Percentiles rank a stretch among this genome's conserved stretches.
phyloP scores from a whole-genome alignment of 2,888 invertebrate genomes.

The Mechanitis mazaeus region DNA sequence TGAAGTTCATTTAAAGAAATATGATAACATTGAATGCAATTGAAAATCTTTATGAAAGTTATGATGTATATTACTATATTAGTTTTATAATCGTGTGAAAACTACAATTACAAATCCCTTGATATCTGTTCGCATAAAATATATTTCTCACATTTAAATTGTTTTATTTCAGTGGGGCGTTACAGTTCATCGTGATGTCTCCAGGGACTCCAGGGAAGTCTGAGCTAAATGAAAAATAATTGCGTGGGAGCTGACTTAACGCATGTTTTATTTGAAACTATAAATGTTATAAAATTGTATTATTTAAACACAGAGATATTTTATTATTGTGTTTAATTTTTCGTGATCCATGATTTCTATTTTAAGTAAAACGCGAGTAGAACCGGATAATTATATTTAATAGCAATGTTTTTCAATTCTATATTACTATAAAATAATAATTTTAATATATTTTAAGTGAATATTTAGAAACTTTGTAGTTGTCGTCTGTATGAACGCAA shows the following conservation, averaged over 20 bases:
- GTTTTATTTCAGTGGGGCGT: slow-evolving; percentile 48
- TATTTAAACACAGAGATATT: too few relatives aligned
- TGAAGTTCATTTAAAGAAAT: too few relatives aligned
- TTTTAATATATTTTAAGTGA: too few relatives aligned
- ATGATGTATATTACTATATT: background rate
- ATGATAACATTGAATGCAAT: too few relatives aligned
- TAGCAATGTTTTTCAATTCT: too few relatives aligned
- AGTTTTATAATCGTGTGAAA: slow-evolving; percentile 43
- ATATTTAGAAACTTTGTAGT: too few relatives aligned
- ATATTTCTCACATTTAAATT: slow-evolving; percentile 66
- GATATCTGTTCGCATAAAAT: slow-evolving; percentile 36
- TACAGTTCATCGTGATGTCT: slow-evolving; percentile 60
- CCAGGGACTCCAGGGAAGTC: slow-evolving; percentile 48
- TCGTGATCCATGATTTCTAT: too few relatives aligned
- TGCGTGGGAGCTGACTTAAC: slow-evolving; percentile 35
- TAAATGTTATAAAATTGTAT: background rate
- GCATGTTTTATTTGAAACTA: slow-evolving; percentile 1
- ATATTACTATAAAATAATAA: too few relatives aligned
- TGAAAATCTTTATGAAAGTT: background rate
- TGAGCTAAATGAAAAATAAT: slow-evolving; percentile 74
- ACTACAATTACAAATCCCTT: slow-evolving; percentile 53
- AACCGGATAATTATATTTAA: too few relatives aligned
- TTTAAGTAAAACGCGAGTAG: too few relatives aligned
- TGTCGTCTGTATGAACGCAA: too few relatives aligned
- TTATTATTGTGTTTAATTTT: too few relatives aligned